phyloP scores from a whole-genome alignment of 2,113 vertebrate genomes.

The Mirza zaza region DNA sequence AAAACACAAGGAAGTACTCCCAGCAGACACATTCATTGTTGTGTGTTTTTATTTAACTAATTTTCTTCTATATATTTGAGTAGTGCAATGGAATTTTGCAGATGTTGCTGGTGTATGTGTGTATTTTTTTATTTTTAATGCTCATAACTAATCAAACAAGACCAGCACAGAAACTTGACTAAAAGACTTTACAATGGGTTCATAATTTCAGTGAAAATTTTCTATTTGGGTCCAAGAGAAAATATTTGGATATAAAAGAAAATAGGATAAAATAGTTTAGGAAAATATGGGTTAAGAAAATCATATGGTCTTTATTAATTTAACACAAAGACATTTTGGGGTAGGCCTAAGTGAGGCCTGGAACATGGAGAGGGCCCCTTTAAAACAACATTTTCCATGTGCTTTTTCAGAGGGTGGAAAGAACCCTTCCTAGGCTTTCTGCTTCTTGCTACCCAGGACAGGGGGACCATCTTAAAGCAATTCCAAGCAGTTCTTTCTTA shows the following conservation, averaged over 20 bases:
- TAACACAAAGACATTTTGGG: conserved; percentile 38
- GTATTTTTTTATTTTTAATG: not conserved
- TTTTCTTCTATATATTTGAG: conserved; percentile 72
- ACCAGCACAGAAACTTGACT: conserved; percentile 7
- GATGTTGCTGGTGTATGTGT: conserved; percentile 27
- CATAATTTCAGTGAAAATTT: conserved; percentile 54
- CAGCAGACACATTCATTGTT: conserved; percentile 69
- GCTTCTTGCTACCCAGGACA: not conserved
- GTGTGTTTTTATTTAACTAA: conserved; percentile 79
- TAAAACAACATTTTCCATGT: conserved; percentile 30
- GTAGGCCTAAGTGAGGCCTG: not conserved
- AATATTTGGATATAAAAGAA: conserved; percentile 45
- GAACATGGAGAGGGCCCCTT: not conserved
- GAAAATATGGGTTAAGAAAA: conserved; percentile 12
- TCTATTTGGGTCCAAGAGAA: conserved; percentile 46
- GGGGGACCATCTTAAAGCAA: conserved; percentile 14
- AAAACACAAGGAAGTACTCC: conserved; percentile 79
- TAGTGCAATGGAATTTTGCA: conserved; percentile 59
- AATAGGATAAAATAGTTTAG: conserved; percentile 37
- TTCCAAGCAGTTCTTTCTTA: conserved; percentile 42
- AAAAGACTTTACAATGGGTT: conserved; percentile 45
- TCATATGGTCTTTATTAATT: conserved; percentile 33
- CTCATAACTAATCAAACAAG: conserved; percentile 35
- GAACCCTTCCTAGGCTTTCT: conserved; percentile 26
- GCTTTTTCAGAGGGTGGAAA: not conserved